Base-by-base conservation (phyloP, 2,888 invertebrate genomes). In the Drosophila phalerata region DNA sequence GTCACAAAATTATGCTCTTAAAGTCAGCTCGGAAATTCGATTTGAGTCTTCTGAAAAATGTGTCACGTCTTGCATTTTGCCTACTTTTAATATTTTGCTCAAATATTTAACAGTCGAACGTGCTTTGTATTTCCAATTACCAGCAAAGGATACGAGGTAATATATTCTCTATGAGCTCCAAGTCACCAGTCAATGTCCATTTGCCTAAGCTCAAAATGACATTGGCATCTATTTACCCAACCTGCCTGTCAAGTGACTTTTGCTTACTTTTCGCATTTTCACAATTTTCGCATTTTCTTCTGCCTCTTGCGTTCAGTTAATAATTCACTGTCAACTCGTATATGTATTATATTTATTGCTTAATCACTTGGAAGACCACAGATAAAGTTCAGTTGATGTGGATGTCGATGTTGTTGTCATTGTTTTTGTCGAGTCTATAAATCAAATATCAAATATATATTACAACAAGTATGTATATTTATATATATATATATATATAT, bases 281-380 rank as follows among this genome's bases (percentile, higher is more conserved):
- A 22, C 40, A 52, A 49, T 56, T 64, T 58, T 48, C 55, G 38
- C 57, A 71, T 42, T 49, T 37, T 19, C n/a, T 5, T 13, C 34
- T 30, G 45, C 15, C 57, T 51, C 48, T 28, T 28, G 25, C 25
- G 11, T n/a, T 34, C 17, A 60, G 72, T 79, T 86, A 73, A 88
- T 86, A 80, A 82, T 79, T 85, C 76, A 83, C 84, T 88, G 84
- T 81, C 85, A 81, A 77, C 72, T 77, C 66, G 69, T 68, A 49
- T 85, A 75, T 71, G 65, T 58, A 76, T 83, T 71, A 62, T 58
- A 76, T 83, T 83, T 88, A 86, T 85, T 85, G 85, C 81, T 84
- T 88, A 85, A 85, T 85, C 88, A 81, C 85, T 83, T 75, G 88
- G 88, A 85, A 85, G 84, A 69, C 69, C 75, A 48, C 67, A 86